phyloP scores from a whole-genome alignment of 2,113 vertebrate genomes.

The Hepsetus odoe region DNA sequence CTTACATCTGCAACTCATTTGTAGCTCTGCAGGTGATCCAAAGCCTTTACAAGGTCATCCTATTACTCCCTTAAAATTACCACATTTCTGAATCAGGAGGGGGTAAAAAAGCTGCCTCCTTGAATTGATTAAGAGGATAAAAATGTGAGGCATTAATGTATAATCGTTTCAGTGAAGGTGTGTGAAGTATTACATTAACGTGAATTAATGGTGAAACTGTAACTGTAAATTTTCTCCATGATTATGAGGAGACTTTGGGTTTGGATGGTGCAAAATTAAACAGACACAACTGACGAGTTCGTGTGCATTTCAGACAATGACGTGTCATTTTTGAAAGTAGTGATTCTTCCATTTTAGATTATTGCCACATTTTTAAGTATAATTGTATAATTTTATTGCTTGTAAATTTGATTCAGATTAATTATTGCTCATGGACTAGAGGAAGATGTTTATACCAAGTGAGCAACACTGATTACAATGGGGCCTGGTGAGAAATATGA shows the following conservation, averaged over 20 bases:
- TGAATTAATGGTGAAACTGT: not conserved
- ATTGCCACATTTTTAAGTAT: too few relatives aligned
- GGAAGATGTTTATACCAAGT: too few relatives aligned
- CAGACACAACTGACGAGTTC: too few relatives aligned
- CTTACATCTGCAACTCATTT: slow-evolving; percentile 49
- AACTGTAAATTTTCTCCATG: slow-evolving; percentile 17
- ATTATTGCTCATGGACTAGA: too few relatives aligned
- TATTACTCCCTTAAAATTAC: slow-evolving; percentile 28
- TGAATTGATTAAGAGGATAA: slow-evolving; percentile 27
- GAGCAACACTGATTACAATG: too few relatives aligned
- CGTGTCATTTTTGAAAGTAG: too few relatives aligned
- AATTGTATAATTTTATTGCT: too few relatives aligned
- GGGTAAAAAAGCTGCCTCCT: not conserved
- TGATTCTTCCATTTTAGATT: too few relatives aligned
- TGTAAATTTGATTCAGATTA: too few relatives aligned
- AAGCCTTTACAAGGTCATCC: slow-evolving; percentile 44
- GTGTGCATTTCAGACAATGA: too few relatives aligned
- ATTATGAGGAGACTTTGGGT: not conserved
- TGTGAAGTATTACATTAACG: not conserved
- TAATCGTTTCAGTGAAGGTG: not conserved
- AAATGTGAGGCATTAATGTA: slow-evolving; percentile 18
- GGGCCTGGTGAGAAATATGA: too few relatives aligned
- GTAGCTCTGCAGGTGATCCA: slow-evolving; percentile 46
- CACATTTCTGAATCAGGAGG: slow-evolving; percentile 20
- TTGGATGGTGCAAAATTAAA: not conserved